Evolutionary conservation across 2,888 invertebrate species (phyloP), one percentile per base, ranked within the genome.

Genomic region (Agonopterix alstromeriana): DNA sequence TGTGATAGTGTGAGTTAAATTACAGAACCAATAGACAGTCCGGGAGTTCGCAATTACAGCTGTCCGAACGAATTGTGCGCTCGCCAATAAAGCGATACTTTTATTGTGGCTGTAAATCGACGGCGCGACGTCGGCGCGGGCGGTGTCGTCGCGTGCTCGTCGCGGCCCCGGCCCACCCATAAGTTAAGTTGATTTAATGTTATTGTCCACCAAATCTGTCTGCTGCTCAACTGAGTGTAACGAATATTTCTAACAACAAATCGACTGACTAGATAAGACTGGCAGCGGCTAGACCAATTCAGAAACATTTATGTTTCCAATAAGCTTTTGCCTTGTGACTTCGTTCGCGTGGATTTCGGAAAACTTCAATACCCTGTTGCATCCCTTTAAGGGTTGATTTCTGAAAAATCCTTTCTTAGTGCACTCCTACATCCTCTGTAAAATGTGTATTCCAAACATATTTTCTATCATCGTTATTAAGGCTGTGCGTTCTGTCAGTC

Each of bases 61-160:
- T 79, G 84, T 82, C 83, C 76, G 72, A 75, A 75, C 82, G 85
- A 84, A 82, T 82, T 82, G 83, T 82, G 77, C 76, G 73, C 76
- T 77, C 76, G 77, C 76, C 84, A 80, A 85, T 84, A 85, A 83
- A 77, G 77, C 77, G 79, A 82, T 81, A 80, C 83, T 83, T 85
- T 85, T 84, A 85, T 83, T 82, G 81, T 74, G 69, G 76, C 74
- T 73, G 80, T 83, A 84, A 83, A 81, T 80, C 74, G 72, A 69
- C 68, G 74, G 70, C 66, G 73, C 63, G 73, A 5, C 70, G 70
- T 68, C 68, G 75, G 70, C 66, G 73, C 27, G 62, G 71, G 65
- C 71, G 67, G 68, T 67, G 77, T 57, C 71, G 73, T 63, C 65
- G 68, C 71, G 71, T 72, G 63, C 61, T 57, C 71, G 72, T 65